Evolutionary conservation across 2,888 invertebrate genomes (phyloP), one percentile per base, ranked within the genome.

Genomic region (Cataglyphis rosenhaueri): DNA sequence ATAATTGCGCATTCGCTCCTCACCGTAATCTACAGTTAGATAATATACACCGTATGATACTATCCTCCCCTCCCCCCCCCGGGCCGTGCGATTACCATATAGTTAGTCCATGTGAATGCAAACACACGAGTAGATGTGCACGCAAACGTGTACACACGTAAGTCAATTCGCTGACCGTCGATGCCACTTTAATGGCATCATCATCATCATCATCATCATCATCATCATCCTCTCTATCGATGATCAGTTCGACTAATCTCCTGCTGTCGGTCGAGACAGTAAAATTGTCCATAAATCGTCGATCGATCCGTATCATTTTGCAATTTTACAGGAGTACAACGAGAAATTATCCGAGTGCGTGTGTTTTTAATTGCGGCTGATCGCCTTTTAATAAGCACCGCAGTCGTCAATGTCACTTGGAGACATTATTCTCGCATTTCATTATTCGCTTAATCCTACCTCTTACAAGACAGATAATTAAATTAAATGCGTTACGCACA

Each of bases 1-100:
- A 92, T 93, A 93, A 94, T 94, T 93, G 88, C 92, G 87, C 87
- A 91, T 87, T 89, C 86, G 87, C 89, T 73, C 84, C 89, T 73
- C 84, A 74, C 87, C 85, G 81, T 90, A 92, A 91, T 92, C 91
- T 87, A 86, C 88, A 86, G 89, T 91, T 91, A 88, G 92, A 92
- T 92, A 92, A 93, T 91, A 88, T 89, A 91, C 87, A 15, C 15
- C 88, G 87, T 90, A 89, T 89, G 91, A 92, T 90, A 88, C 85
- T 87, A 89, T 86, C 85, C 86, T 88, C 88, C 38, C 38, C 38
- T 9, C 9, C 9, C 1, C 21, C 38, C 38, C 0, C 38, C 38
- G 9, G 92, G 89, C 89, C 88, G 87, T 84, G 85, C 88, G 86
- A 92, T 92, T 91, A 92, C 86, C 91, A 92, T 91, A 89, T 76